phyloP scores from a whole-genome alignment of 1,140 invertebrate genomes.

The Babylonia areolata region DNA sequence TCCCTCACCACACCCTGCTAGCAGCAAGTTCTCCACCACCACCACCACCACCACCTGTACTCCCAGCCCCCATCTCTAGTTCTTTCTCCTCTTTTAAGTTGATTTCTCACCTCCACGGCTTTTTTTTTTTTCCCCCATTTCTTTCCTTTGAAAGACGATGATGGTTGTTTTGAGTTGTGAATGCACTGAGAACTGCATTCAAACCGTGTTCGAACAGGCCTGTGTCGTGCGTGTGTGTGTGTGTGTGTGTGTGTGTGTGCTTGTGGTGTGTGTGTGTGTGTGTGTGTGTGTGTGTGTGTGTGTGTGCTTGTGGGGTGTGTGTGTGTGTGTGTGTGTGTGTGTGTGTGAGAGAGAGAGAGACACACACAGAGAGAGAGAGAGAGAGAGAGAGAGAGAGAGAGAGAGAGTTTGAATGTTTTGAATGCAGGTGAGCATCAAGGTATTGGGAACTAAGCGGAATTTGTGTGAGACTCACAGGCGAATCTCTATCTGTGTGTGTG shows the following conservation, averaged over 20 bases:
- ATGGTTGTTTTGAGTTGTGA: too few species aligned
- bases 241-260: neutral
- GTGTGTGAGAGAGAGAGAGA: too few species aligned
- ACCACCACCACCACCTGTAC: neutral
- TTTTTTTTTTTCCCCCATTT: too few species aligned
- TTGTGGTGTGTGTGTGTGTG: neutral
- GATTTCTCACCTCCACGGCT: too few species aligned
- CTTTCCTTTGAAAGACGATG: too few species aligned
- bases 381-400: neutral
- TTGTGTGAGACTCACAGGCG: too few species aligned
- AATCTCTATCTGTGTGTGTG: too few species aligned
- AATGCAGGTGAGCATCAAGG: too few species aligned
- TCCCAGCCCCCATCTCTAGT: conserved; percentile 46
- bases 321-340: too few species aligned
- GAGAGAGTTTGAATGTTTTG: neutral
- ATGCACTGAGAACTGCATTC: too few species aligned
- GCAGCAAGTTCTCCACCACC: neutral
- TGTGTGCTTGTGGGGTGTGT: neutral
- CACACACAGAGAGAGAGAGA: neutral
- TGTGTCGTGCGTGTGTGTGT: neutral
- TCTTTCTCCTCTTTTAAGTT: conserved; percentile 36
- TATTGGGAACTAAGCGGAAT: too few species aligned
- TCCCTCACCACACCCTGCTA: too few species aligned
- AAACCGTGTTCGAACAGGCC: neutral
- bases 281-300: neutral